Percentiles rank a stretch among this genome's conserved stretches.
Conservation (phyloP, 1,140 invertebrate species). For the Drosophila sturtevanti region DNA sequence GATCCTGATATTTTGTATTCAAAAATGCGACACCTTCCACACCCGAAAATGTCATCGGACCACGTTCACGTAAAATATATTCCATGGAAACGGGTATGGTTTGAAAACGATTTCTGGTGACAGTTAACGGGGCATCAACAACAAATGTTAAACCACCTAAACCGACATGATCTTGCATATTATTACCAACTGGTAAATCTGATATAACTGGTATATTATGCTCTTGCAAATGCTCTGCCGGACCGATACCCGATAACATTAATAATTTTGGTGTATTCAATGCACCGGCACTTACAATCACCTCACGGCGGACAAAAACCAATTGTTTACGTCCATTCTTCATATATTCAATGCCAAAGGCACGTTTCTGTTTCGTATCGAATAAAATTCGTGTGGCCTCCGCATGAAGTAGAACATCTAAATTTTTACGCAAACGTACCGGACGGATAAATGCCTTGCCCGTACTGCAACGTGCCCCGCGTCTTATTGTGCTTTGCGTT, state of each 20-base stretch:
- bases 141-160: constrained; percentile 92
- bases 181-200: constrained; percentile 91
- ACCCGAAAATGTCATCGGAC: constrained; percentile 91
- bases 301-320: constrained; percentile 89
- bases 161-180: constrained; percentile 89
- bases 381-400: constrained; percentile 89
- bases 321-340: constrained; percentile 86
- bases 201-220: constrained; percentile 89
- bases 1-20: constrained; percentile 91
- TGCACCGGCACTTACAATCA: constrained; percentile 91
- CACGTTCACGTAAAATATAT: constrained; percentile 90
- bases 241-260: constrained; percentile 95
- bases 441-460: constrained; percentile 94
- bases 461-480: constrained; percentile 94
- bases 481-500: constrained; percentile 91
- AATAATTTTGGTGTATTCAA: constrained; percentile 92
- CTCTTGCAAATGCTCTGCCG: constrained; percentile 89
- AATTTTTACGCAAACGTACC: constrained; percentile 89
- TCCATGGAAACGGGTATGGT: constrained; percentile 90
- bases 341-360: constrained; percentile 90
- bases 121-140: constrained; percentile 90
- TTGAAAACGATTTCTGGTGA: constrained; percentile 90
- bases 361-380: constrained; percentile 86
- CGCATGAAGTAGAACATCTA: constrained; percentile 91
- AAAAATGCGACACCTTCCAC: constrained; percentile 93